phyloP scores from a whole-genome alignment of 92 coral and sea anemone genomes.

The Siderastrea siderea region DNA sequence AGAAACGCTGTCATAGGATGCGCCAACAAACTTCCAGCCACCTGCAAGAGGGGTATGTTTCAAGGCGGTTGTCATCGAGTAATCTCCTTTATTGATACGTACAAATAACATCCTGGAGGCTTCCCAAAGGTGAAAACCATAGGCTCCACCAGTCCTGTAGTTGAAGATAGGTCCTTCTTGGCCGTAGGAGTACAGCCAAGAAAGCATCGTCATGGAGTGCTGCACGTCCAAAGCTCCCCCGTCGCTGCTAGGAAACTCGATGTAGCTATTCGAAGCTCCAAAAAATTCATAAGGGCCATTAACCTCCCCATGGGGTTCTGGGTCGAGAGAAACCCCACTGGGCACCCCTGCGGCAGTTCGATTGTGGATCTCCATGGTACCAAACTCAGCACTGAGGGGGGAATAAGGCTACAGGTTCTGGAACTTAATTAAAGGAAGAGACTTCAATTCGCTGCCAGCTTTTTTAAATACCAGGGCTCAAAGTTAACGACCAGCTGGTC shows the following conservation, averaged over 20 bases:
- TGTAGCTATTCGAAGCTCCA: no score
- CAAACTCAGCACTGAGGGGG: not conserved
- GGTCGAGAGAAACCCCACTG: no score
- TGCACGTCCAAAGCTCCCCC: no score
- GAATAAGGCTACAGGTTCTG: no score
- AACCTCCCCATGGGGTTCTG: no score
- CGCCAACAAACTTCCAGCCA: not conserved
- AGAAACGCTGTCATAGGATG: no score
- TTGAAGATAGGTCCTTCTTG: not conserved
- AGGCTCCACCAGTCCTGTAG: not conserved
- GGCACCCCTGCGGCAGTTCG: no score
- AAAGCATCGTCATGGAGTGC: no score
- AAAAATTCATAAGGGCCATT: not conserved
- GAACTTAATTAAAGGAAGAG: not conserved
- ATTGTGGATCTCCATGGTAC: not conserved
- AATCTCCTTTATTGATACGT: not conserved
- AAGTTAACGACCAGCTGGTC: no score
- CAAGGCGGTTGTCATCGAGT: not conserved
- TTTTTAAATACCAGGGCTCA: no score
- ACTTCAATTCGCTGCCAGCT: no score
- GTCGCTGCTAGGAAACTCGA: no score
- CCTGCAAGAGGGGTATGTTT: not conserved
- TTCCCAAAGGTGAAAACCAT: not conserved
- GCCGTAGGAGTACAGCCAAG: not conserved
- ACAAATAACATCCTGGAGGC: not conserved